Evolutionary conservation across 2,113 vertebrate genomes (phyloP).

Genomic region (Nipponia nippon): DNA sequence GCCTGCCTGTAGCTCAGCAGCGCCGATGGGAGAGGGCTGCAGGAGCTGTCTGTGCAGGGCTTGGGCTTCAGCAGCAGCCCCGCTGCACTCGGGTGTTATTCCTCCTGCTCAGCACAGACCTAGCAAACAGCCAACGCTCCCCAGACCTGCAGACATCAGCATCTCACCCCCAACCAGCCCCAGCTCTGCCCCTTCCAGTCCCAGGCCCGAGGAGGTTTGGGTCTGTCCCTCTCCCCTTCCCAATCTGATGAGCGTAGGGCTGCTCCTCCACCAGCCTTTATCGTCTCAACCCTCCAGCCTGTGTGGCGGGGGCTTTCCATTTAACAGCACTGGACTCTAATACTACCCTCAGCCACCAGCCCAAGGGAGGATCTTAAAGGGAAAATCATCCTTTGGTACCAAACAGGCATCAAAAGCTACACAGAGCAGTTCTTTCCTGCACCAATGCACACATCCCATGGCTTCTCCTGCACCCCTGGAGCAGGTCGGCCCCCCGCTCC

Average conservation of each 20-base stretch:
- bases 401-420: neutral
- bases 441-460: accelerated
- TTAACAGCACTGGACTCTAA: neutral
- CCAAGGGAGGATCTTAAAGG: neutral
- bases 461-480: neutral
- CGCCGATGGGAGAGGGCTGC: accelerated
- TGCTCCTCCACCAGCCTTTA: neutral
- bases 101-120: neutral
- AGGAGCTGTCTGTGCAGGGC: accelerated
- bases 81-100: accelerated
- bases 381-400: neutral
- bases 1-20: neutral
- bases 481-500: accelerated
- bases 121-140: neutral
- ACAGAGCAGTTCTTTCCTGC: accelerated
- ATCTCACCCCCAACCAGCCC: neutral
- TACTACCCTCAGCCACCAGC: neutral
- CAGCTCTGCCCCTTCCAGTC: neutral
- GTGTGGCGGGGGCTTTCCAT: neutral
- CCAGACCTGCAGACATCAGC: neutral
- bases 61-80: neutral
- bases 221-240: neutral
- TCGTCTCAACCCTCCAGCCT: neutral
- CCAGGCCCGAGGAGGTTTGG: neutral
- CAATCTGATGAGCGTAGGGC: neutral